Base-by-base conservation (phyloP, 2,113 vertebrate genomes). In the Thomomys bottae region DNA sequence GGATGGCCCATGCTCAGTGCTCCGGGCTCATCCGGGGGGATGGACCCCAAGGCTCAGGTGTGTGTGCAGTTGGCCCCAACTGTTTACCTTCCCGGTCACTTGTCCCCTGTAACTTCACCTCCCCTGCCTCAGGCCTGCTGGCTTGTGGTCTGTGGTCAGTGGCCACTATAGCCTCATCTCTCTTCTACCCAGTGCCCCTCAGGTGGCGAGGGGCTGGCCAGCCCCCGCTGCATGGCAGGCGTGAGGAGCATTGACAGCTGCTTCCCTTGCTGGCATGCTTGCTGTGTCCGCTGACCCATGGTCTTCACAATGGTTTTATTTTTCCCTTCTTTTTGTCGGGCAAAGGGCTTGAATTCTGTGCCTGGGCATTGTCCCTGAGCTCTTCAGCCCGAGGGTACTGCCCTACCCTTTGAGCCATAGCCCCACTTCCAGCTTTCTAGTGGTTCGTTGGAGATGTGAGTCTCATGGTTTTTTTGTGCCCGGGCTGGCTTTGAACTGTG, bases 1-100 rank as follows among this genome's bases (percentile, higher is more conserved):
- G 1, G 26, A 17, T 0, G 15, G 42, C 10, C 24, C 30, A 21
- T 1, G 11, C 54, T 17, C 26, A 0, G 9, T 0, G 0, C 72
- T 84, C 8, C 8, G 0, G 1, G 24, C 0, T 20, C 66, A 15
- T 66, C 57, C 42, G 11, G 32, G 6, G 0, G 9, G 15, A 59
- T 21, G 38, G 30, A 28, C 21, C 40, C 0, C 0, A 1, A 0
- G 1, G 32, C 38, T 42, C 26, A 9, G 63, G 21, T 6, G 6
- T 14, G 9, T 14, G 4, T 12, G 23, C 12, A 9, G 9, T 9
- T 14, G 6, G 4, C 59, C 10, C 10, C 2, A 9, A 28, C 28
- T 40, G 34, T 61, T 61, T 61, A 9, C 59, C 24, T 61, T 30
- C 21, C 38, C n/a, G 0, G 0, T 84, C 24, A 64, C 28, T 26